Evolutionary conservation across 2,113 vertebrate genomes (phyloP).

Genomic region (Heterocephalus glaber): DNA sequence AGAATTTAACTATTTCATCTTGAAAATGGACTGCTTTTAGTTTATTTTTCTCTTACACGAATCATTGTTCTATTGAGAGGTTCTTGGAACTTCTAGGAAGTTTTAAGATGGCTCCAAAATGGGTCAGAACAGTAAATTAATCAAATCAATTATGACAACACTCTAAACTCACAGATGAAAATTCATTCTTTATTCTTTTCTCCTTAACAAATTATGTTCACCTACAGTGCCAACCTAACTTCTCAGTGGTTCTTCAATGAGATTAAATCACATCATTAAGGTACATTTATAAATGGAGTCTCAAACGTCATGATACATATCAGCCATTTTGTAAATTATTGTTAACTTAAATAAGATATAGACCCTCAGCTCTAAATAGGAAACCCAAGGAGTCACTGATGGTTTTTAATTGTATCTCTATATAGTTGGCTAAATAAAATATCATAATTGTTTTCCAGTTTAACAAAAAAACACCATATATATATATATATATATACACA

Average conservation of each 20-base stretch:
- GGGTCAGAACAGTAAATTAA: background rate
- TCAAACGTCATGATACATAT: background rate
- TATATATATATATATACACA: too few relatives aligned
- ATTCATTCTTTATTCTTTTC: background rate
- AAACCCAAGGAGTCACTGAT: background rate
- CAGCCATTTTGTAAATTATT: background rate
- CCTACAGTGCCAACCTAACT: background rate
- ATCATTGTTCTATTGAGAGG: background rate
- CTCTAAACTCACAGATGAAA: background rate
- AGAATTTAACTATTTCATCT: background rate
- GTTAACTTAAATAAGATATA: background rate
- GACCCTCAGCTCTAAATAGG: background rate
- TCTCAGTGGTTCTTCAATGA: background rate
- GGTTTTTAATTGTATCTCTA: background rate
- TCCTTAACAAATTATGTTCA: background rate
- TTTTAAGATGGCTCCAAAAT: conserved; percentile 27
- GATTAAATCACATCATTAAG: background rate
- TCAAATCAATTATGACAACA: background rate
- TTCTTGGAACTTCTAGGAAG: background rate
- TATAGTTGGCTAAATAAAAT: background rate
- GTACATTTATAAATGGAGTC: background rate
- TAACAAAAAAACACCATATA: background rate
- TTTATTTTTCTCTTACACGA: background rate
- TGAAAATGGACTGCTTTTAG: background rate
- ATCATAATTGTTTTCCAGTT: background rate